Percentiles rank a stretch among this genome's conserved stretches.
Evolutionary conservation across 1,140 invertebrate species (phyloP).

Genomic region (Melanaphis sacchari): DNA sequence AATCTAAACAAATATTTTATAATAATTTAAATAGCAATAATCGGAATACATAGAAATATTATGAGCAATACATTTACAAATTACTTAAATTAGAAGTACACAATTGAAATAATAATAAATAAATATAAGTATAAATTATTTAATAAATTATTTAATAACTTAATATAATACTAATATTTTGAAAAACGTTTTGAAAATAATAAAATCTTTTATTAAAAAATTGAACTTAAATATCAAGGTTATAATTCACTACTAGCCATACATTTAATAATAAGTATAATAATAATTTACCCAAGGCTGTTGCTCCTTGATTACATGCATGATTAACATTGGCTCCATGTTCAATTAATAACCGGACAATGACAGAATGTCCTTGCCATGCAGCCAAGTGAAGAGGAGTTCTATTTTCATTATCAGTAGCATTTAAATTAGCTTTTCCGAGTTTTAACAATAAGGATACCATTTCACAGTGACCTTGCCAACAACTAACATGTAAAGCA

Average conservation of each 20-base stretch:
- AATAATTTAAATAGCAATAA: not conserved
- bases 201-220: not conserved
- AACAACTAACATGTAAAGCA: constrained; percentile 89
- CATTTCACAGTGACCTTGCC: constrained; percentile 93
- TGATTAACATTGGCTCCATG: constrained; percentile 84
- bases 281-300: constrained; percentile 74
- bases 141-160: too few relatives aligned
- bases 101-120: not conserved
- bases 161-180: too few relatives aligned
- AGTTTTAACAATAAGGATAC: constrained; percentile 82
- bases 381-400: constrained; percentile 93
- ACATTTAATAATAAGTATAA: not conserved
- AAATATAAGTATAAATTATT: too few relatives aligned
- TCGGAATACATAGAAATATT: not conserved
- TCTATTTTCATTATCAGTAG: constrained; percentile 86
- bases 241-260: too few relatives aligned
- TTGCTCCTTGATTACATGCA: constrained; percentile 92
- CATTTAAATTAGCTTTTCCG: constrained; percentile 83
- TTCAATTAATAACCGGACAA: constrained; percentile 82
- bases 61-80: not conserved
- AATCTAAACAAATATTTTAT: too few relatives aligned
- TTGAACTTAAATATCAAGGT: not conserved
- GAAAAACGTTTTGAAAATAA: too few relatives aligned
- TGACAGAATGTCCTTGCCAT: constrained; percentile 89
- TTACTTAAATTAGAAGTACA: not conserved